Base-by-base conservation (phyloP, 2,888 invertebrate species). In the Macrosoma leucophasiata region DNA sequence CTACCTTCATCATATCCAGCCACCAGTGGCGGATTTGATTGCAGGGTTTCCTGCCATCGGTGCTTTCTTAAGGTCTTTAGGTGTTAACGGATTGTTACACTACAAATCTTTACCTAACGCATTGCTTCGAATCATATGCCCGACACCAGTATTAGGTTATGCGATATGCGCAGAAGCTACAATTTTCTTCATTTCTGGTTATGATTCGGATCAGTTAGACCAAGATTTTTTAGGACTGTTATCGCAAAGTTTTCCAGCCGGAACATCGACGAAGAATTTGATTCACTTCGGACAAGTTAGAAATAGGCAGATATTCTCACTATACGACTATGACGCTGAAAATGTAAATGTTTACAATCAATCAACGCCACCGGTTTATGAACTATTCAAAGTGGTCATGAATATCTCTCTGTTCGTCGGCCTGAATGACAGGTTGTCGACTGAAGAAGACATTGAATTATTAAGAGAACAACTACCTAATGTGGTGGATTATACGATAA, bases 251-350 rank as follows among this genome's bases (percentile, higher is more conserved):
- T 42, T 29, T n/a, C 60, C 59, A 0, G 41, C 41, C 0, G 53
- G 55, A 0, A 52, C 53, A n/a, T 56, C 61, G 1, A 43, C 50
- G 29, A 62, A 58, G 33, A 58, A 55, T 12, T 19, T 60, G 1
- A 13, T 48, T 2, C 61, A 64, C 45, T 59, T 49, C 19, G 44
- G 35, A 4, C 63, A 65, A 33, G 35, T 58, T 4, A 39, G 48
- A 2, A 19, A 25, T 1, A 33, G 40, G 1, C 54, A 41, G 11
- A 33, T 19, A 7, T 59, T 61, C 29, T 41, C 48, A 0, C 30
- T 37, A 7, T 60, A 36, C 32, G 55, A 61, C 30, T 52, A 56
- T 14, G 61, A 54, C 1, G 3, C 11, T 0, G 27, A 34, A 5
- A 62, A 63, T 30, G 2, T 41, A 1, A 3, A n/a, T 0, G 29